These are phyloP conservation scores for Hoplias malabaricus DNA, from an alignment of 2,113 vertebrate genomes.

Conservation along the genomic window DNA sequence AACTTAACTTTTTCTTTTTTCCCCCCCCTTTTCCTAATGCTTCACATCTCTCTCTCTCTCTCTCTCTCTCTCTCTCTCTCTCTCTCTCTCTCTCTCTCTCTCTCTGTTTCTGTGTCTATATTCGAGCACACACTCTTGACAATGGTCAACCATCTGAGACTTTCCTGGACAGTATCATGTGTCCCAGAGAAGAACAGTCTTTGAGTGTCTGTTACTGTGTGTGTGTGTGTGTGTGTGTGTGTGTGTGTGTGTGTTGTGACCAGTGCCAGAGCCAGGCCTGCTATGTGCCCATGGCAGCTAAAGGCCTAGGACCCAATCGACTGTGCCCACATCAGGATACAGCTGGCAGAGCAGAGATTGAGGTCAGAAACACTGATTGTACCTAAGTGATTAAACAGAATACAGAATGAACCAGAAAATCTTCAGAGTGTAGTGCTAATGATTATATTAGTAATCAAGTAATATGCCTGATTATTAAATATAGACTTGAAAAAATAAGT, in stretches of 20 bases:
- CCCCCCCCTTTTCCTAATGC: no score
- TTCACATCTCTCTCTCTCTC: not conserved
- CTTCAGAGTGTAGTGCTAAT: not conserved
- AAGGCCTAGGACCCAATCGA: not conserved
- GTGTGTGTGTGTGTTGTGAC: not conserved
- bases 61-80: not conserved
- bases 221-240: not conserved
- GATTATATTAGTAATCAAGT: not conserved
- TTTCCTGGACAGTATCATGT: not conserved
- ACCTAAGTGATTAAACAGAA: slow-evolving; percentile 8
- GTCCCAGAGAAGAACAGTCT: not conserved
- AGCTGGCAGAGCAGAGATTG: slow-evolving; percentile 18
- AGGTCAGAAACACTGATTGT: not conserved
- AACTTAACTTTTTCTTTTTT: no score
- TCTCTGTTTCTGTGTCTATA: not conserved
- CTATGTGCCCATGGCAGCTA: not conserved
- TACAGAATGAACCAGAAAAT: not conserved
- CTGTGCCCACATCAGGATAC: slow-evolving; percentile 5
- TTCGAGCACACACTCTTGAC: no score
- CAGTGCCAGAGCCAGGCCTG: not conserved
- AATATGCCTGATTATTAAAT: no score
- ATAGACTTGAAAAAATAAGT: no score
- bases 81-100: not conserved
- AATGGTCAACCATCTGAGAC: not conserved
- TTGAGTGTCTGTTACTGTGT: not conserved